These are phyloP conservation scores for Drosophila rubida DNA, from an alignment of 2,888 invertebrate genomes.

Conservation along the genomic window DNA sequence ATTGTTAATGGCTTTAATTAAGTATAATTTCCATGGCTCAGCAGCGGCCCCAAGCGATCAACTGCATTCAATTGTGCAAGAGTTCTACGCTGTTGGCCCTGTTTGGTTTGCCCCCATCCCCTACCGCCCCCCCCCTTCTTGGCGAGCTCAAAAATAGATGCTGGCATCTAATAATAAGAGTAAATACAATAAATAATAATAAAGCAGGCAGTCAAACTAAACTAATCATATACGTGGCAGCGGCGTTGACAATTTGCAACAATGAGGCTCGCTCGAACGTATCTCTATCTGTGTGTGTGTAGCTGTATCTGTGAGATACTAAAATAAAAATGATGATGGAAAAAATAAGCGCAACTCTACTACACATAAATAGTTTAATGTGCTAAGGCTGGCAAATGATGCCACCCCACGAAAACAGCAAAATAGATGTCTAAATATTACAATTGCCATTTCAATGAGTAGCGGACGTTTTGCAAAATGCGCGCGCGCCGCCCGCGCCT, in stretches of 20 bases:
- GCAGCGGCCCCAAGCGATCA: slow-evolving; percentile 13
- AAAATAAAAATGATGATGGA: slow-evolving; percentile 48
- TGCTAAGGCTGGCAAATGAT: slow-evolving; percentile 77
- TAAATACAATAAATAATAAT: slow-evolving; percentile 79
- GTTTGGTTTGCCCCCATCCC: background rate
- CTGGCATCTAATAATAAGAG: slow-evolving; percentile 74
- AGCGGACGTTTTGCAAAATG: slow-evolving; percentile 60
- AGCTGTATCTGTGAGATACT: slow-evolving; percentile 61
- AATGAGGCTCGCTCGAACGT: slow-evolving; percentile 65
- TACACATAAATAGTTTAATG: slow-evolving; percentile 80
- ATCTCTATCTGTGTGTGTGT: no score
- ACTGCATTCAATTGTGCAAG: slow-evolving; percentile 18
- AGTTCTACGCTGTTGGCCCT: background rate
- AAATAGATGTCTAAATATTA: slow-evolving; percentile 63
- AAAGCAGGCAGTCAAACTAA: slow-evolving; percentile 68
- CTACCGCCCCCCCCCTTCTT: background rate
- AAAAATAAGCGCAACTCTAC: slow-evolving; percentile 59
- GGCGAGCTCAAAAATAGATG: slow-evolving; percentile 62
- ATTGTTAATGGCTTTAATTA: slow-evolving; percentile 74
- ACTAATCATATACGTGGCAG: slow-evolving; percentile 70
- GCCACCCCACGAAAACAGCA: slow-evolving; percentile 65
- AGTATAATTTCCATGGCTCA: slow-evolving; percentile 58
- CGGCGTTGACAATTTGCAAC: slow-evolving; percentile 71
- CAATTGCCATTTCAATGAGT: slow-evolving; percentile 71
- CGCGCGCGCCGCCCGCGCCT: slow-evolving; percentile 53